These are phyloP conservation scores for Lithobates pipiens DNA, from an alignment of 2,797 vertebrate species.

Conservation along the genomic window DNA sequence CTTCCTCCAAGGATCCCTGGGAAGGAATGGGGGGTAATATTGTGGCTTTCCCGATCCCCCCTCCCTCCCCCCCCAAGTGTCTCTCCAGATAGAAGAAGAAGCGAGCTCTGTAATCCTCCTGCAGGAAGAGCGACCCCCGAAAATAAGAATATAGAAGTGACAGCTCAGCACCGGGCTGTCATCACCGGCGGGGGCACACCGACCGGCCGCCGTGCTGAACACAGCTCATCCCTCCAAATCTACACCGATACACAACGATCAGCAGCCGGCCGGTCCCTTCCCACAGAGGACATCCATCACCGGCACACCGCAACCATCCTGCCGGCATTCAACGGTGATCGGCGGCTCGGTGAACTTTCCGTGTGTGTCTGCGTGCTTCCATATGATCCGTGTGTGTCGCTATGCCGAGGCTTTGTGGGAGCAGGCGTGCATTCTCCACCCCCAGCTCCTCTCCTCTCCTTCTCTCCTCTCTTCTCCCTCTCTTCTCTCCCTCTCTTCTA, in stretches of 20 bases:
- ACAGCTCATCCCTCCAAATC: background rate
- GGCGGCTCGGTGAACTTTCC: conserved; percentile 33
- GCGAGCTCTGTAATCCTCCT: conserved; percentile 18
- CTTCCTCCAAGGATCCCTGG: too few relatives aligned
- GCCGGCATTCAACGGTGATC: background rate
- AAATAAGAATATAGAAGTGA: background rate
- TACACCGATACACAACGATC: too few relatives aligned
- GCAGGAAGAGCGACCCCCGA: background rate
- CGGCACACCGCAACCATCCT: conserved; percentile 7
- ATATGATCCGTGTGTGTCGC: conserved; percentile 53
- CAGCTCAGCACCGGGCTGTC: conserved; percentile 45
- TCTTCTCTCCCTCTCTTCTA: background rate
- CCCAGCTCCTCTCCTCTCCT: background rate
- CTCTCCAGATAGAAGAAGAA: background rate
- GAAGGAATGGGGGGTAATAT: background rate
- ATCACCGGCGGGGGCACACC: background rate
- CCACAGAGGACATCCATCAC: background rate
- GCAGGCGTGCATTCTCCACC: conserved; percentile 10
- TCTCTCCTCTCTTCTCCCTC: background rate
- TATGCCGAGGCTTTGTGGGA: conserved; percentile 54
- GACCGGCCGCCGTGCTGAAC: background rate
- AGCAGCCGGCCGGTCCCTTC: background rate
- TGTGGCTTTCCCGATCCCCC: too few relatives aligned
- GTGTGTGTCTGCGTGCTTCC: conserved; percentile 37
- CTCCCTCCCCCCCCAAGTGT: too few relatives aligned